These are phyloP conservation scores for Vidua macroura DNA, from an alignment of 2,113 vertebrate genomes.

Conservation along the genomic window DNA sequence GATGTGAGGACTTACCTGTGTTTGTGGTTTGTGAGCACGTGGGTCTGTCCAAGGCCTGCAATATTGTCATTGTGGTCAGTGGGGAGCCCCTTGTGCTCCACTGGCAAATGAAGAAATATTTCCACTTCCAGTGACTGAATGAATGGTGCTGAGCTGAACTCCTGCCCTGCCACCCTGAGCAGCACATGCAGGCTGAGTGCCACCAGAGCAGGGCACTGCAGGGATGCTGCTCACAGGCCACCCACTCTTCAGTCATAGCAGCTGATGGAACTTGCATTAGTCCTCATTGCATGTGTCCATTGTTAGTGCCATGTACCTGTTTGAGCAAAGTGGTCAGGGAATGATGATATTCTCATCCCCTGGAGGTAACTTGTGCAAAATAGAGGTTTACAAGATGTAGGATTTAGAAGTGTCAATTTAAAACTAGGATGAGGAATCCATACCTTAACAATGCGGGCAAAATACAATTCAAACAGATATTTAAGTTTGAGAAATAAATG, in stretches of 20 bases:
- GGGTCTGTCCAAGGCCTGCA: not conserved
- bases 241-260: not conserved
- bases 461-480: not conserved
- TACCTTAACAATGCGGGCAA: not conserved
- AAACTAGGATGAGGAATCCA: not conserved
- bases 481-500: not conserved
- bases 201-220: not conserved
- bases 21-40: not conserved
- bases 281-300: accelerated
- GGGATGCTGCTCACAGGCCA: not conserved
- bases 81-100: not conserved
- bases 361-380: not conserved
- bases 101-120: not conserved
- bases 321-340: not conserved
- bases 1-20: not conserved
- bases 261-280: not conserved
- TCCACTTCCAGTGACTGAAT: not conserved
- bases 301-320: not conserved
- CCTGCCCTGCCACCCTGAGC: not conserved
- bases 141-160: not conserved
- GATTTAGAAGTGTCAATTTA: not conserved
- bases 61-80: accelerated
- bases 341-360: not conserved
- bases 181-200: not conserved
- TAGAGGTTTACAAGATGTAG: not conserved